Base-by-base conservation (phyloP, 2,888 invertebrate species). In the Polymixis flavicincta region DNA sequence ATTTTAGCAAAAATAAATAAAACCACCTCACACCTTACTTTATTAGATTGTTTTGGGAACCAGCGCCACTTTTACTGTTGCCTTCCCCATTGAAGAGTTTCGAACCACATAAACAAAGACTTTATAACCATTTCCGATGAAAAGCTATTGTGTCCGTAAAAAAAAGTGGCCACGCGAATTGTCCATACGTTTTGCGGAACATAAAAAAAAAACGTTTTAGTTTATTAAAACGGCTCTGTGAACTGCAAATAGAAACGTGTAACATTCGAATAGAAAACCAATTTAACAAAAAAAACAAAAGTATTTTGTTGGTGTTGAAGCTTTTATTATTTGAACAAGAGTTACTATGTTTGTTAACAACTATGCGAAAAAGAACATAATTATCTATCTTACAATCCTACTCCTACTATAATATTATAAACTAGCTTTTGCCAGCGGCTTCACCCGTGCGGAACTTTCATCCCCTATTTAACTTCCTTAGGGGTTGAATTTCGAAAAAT, bases 191-290 rank as follows among this genome's bases (percentile, higher is more conserved):
- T 77, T 68, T 69, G 45, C 65, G 32, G 57, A 70, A 77, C 72
- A 72, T 77, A 66, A 70, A 77, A 77, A 66, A 70, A 77, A 77
- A 69, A 71, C 61, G 48, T 77, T 80, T 81, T 77, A 70, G 65
- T 45, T 59, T 81, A 73, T 70, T 81, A 73, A 73, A 73, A 69
- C 73, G 32, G 54, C 54, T 61, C 48, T 32, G 50, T 6, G 37
- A 66, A 63, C 78, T 52, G 52, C 55, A 73, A 78, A 78, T 73
- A 77, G 45, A 54, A 54, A 50, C 42, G 61, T 78, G 48, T 61
- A 63, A 78, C 66, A 45, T 61, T 45, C 42, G 14, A 78, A 78
- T 57, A 61, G 61, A 42, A 55, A 78, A 78, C 50, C 73, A 73
- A 73, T 73, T 63, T 25, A n/a, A 42, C 65, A 72, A 37, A 37